Base-by-base conservation (phyloP, 1,140 invertebrate genomes). In the Zelostemma sp. region DNA sequence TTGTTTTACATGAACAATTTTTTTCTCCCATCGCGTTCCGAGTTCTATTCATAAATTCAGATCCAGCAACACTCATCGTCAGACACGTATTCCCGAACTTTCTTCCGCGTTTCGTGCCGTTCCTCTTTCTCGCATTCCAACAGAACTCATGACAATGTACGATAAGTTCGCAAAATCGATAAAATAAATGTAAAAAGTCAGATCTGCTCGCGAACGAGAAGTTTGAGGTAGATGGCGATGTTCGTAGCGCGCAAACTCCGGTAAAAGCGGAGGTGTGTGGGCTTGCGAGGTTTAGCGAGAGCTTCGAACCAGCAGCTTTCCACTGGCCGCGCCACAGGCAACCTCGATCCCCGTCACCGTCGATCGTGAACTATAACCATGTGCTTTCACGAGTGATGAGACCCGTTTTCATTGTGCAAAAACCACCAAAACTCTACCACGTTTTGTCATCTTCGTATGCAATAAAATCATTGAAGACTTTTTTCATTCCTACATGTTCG, bases 291-390 rank as follows among this genome's bases (percentile, higher is more conserved):
- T 47, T 38, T 70, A 70, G 66, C 50, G 54, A 72, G 66, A 65
- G 69, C 66, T 48, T 69, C 60, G 48, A 58, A 57, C 67, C 71
- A 73, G 68, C 76, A 79, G 77, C 74, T 78, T 78, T 64, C 58
- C 66, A 67, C 72, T 67, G 75, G 65, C 68, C 65, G 76, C 58
- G 73, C 55, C 57, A 60, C 72, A 25, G 65, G 56, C 57, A 72
- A 56, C 73, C 50, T 58, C 68, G 47, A 55, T 48, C 31, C 48
- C 59, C 51, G 43, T 41, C 47, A 35, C 17, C 41, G 6, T 18
- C 40, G n/a, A 11, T 9, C 45, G 16, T 21, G 17, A 48, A 19
- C 40, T 40, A 21, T 38, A 38, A 47, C 67, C 76, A 77, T 75
- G 75, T 77, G 73, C 69, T 72, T 56, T 55, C 41, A 33, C 8